phyloP scores from a whole-genome alignment of 2,888 invertebrate genomes.

The Chloroclysta siterata region DNA sequence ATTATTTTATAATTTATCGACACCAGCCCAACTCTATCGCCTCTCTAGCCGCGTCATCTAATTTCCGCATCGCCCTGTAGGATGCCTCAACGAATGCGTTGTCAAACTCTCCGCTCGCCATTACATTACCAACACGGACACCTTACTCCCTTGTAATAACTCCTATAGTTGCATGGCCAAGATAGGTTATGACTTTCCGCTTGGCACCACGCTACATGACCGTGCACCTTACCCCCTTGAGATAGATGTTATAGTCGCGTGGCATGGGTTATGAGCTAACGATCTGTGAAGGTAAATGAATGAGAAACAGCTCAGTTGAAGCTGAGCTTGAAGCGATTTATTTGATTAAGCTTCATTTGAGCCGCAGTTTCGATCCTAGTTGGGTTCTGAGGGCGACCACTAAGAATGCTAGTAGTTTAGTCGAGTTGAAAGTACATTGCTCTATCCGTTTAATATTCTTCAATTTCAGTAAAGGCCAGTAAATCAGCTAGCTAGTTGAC shows the following conservation, averaged over 20 bases:
- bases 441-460: background rate
- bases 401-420: background rate
- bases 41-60: constrained; percentile 63
- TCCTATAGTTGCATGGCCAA: background rate
- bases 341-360: constrained; percentile 26
- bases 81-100: constrained; percentile 58
- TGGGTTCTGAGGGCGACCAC: background rate
- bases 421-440: background rate
- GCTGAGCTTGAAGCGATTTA: constrained; percentile 31
- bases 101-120: constrained; percentile 49
- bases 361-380: constrained; percentile 9
- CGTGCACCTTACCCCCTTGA: constrained; percentile 27
- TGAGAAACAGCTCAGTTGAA: constrained; percentile 39
- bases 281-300: constrained; percentile 44
- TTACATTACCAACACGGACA: constrained; percentile 27
- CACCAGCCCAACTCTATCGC: constrained; percentile 23
- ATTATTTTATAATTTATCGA: constrained; percentile 31
- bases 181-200: constrained; percentile 35
- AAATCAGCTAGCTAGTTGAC: too few species aligned
- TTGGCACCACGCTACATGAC: constrained; percentile 20
- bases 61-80: constrained; percentile 62
- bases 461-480: too few species aligned
- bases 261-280: constrained; percentile 35
- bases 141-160: constrained; percentile 33
- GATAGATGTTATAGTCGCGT: constrained; percentile 28